These are phyloP conservation scores for Natator depressus DNA, from an alignment of 2,113 vertebrate species.

Conservation along the genomic window DNA sequence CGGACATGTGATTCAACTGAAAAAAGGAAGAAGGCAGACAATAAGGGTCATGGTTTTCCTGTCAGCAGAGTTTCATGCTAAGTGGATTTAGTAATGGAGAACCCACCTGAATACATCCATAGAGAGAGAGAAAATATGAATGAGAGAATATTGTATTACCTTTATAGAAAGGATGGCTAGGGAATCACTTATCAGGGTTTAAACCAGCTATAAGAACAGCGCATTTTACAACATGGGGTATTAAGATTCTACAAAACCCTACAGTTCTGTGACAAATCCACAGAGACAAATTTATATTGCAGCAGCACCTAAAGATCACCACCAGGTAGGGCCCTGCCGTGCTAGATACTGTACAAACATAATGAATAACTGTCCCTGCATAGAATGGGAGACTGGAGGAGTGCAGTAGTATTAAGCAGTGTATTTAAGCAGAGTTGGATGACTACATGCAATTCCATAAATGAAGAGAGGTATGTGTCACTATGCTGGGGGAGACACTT, in stretches of 20 bases:
- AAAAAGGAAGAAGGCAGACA: not conserved
- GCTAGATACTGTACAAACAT: accelerated
- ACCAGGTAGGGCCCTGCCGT: accelerated
- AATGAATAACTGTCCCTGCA: accelerated
- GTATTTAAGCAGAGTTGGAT: not conserved
- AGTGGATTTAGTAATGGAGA: not conserved
- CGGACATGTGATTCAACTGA: not conserved
- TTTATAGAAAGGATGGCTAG: not conserved
- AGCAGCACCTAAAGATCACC: not conserved
- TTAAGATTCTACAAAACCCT: not conserved
- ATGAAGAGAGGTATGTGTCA: not conserved
- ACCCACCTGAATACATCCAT: not conserved
- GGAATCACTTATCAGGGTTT: not conserved
- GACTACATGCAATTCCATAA: not conserved
- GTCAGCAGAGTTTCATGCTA: too few species aligned
- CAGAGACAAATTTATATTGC: not conserved
- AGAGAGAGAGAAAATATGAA: not conserved
- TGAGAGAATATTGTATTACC: not conserved
- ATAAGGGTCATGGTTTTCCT: too few species aligned
- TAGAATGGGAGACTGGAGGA: not conserved
- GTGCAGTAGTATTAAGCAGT: not conserved
- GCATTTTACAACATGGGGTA: not conserved
- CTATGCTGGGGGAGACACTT: not conserved
- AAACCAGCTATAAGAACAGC: not conserved
- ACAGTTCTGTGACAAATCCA: not conserved